Evolutionary conservation across 2,888 invertebrate genomes (phyloP).

Genomic region (Ophion slaviceki): DNA sequence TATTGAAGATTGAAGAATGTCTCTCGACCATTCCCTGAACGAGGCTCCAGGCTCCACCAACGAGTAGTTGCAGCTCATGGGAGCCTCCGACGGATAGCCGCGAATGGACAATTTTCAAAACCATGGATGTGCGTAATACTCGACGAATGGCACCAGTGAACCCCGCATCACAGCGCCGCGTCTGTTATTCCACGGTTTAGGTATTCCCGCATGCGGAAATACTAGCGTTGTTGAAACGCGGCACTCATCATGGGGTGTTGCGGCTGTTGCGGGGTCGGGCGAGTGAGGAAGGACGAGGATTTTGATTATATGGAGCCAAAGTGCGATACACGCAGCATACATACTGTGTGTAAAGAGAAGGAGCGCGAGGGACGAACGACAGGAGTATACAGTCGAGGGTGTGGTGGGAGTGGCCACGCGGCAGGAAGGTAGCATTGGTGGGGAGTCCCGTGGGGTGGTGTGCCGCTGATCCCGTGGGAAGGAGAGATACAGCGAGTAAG

Average conservation of each 20-base stretch:
- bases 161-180: background rate
- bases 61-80: background rate
- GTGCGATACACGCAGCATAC: slow-evolving; percentile 27
- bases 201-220: slow-evolving; percentile 13
- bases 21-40: background rate
- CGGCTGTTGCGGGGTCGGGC: slow-evolving; percentile 33
- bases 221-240: slow-evolving; percentile 20
- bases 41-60: background rate
- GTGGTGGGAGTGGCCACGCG: slow-evolving; percentile 62
- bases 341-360: background rate
- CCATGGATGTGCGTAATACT: background rate
- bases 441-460: slow-evolving; percentile 45
- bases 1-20: background rate
- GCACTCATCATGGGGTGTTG: slow-evolving; percentile 37
- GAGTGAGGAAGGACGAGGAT: slow-evolving; percentile 47
- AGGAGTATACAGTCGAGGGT: background rate
- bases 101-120: background rate
- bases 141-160: background rate
- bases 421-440: slow-evolving; percentile 18
- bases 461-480: slow-evolving; percentile 58
- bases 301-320: slow-evolving; percentile 42
- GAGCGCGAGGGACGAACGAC: slow-evolving; percentile 14
- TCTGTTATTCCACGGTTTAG: slow-evolving; percentile 14
- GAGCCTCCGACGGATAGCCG: background rate
- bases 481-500: slow-evolving; percentile 53